Percentiles rank a stretch among this genome's conserved stretches.
Conservation (phyloP, 92 coral and sea anemone species). For the Zoanthus sociatus region DNA sequence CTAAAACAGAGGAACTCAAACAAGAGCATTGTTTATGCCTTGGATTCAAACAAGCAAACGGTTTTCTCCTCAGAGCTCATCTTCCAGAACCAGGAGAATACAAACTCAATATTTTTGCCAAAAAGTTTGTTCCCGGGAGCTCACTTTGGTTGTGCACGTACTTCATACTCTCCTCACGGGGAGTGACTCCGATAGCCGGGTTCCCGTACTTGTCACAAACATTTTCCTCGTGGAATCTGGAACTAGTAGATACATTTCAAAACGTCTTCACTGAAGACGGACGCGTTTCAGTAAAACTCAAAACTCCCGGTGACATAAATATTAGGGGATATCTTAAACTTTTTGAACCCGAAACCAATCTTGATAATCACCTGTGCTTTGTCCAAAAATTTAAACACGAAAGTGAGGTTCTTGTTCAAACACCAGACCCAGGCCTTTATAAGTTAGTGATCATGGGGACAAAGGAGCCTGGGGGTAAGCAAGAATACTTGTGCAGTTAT, state of each 20-base stretch:
- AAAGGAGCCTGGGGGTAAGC: slow-evolving; percentile 45
- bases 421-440: slow-evolving; percentile 75
- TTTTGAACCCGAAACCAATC: slow-evolving; percentile 62
- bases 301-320: slow-evolving; percentile 62
- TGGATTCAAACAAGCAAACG: slow-evolving; percentile 59
- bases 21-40: slow-evolving; percentile 65
- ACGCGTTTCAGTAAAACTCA: slow-evolving; percentile 60
- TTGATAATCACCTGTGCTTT: slow-evolving; percentile 70
- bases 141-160: slow-evolving; percentile 74
- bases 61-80: slow-evolving; percentile 71
- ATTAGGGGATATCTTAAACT: slow-evolving; percentile 67
- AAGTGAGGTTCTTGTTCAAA: slow-evolving; percentile 65
- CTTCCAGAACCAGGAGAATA: slow-evolving; percentile 80
- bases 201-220: slow-evolving; percentile 70
- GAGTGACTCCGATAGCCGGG: slow-evolving; percentile 68
- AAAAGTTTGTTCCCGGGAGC: slow-evolving; percentile 40
- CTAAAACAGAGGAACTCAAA: slow-evolving; percentile 53
- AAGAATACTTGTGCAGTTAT: slow-evolving; percentile 75
- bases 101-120: slow-evolving; percentile 72
- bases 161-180: slow-evolving; percentile 71
- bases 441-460: slow-evolving; percentile 75
- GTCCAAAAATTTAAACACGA: slow-evolving; percentile 53
- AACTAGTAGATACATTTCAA: slow-evolving; percentile 66
- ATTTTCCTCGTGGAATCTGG: slow-evolving; percentile 59
- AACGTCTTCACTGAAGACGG: slow-evolving; percentile 78